Conservation (phyloP, 2,888 invertebrate genomes). For the Drosophila pseudotakahashii region DNA sequence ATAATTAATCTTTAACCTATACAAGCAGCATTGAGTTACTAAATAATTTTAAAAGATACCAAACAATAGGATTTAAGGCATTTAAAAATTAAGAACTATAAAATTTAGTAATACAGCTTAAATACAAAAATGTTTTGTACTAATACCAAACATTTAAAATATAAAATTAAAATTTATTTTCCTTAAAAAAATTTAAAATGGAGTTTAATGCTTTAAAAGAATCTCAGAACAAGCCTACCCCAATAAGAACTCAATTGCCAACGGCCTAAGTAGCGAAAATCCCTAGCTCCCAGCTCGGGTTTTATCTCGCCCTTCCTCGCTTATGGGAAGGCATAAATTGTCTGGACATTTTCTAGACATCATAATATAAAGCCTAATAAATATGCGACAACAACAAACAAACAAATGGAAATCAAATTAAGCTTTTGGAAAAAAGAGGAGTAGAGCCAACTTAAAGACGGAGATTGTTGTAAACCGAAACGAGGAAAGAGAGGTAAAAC, state of each 20-base stretch:
- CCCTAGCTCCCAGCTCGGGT: background rate
- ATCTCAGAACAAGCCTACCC: slow-evolving; percentile 8
- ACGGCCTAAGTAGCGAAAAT: background rate
- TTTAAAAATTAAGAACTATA: too few relatives aligned
- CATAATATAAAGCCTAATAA: slow-evolving; percentile 76
- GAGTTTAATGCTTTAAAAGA: slow-evolving; percentile 2
- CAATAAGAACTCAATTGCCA: slow-evolving; percentile 18
- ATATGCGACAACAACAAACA: slow-evolving; percentile 55
- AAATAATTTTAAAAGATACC: background rate
- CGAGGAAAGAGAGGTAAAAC: background rate
- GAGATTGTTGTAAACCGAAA: slow-evolving; percentile 44
- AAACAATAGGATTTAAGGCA: too few relatives aligned
- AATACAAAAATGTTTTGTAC: too few relatives aligned
- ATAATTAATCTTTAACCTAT: too few relatives aligned
- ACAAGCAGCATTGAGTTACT: too few relatives aligned
- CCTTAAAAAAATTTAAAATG: background rate
- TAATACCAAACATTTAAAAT: too few relatives aligned
- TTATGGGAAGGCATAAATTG: slow-evolving; percentile 67
- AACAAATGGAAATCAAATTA: slow-evolving; percentile 68
- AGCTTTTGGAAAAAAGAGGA: slow-evolving; percentile 38
- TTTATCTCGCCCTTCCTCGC: background rate
- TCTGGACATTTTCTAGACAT: slow-evolving; percentile 70
- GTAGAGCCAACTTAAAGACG: slow-evolving; percentile 15
- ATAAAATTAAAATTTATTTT: background rate
- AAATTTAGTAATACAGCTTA: too few relatives aligned